These are phyloP conservation scores for Andricus grossulariae DNA, from an alignment of 1,140 invertebrate species.

Conservation along the genomic window DNA sequence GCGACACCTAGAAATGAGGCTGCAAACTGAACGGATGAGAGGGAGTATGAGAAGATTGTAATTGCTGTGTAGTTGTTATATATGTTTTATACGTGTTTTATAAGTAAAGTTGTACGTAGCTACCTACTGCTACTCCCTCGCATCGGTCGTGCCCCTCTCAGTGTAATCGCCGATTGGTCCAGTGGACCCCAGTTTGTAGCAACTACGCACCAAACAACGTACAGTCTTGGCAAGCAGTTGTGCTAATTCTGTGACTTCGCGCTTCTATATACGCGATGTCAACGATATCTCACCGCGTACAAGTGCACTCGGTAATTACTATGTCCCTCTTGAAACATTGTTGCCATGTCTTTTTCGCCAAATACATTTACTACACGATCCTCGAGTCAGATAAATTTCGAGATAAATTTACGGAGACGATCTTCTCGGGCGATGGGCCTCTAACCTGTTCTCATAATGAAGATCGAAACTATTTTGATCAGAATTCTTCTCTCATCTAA, in stretches of 20 bases:
- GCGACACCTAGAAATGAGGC: no score
- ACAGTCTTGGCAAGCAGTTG: constrained; percentile 61
- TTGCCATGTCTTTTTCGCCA: no score
- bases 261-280: constrained; percentile 39
- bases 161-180: constrained; percentile 59
- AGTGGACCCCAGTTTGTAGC: constrained; percentile 26
- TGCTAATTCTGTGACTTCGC: constrained; percentile 45
- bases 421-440: no score
- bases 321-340: neutral
- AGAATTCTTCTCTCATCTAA: no score
- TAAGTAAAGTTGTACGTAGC: neutral
- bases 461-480: no score
- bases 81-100: no score
- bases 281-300: neutral
- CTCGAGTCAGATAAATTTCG: neutral
- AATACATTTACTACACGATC: no score
- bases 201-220: constrained; percentile 60
- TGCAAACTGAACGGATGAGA: constrained; percentile 25
- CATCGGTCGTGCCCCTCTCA: constrained; percentile 60
- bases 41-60: neutral
- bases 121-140: neutral
- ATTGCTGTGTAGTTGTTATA: no score
- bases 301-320: neutral
- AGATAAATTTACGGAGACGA: neutral
- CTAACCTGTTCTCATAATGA: no score